Conservation (phyloP, 2,113 vertebrate species). For the Candoia aspera region DNA sequence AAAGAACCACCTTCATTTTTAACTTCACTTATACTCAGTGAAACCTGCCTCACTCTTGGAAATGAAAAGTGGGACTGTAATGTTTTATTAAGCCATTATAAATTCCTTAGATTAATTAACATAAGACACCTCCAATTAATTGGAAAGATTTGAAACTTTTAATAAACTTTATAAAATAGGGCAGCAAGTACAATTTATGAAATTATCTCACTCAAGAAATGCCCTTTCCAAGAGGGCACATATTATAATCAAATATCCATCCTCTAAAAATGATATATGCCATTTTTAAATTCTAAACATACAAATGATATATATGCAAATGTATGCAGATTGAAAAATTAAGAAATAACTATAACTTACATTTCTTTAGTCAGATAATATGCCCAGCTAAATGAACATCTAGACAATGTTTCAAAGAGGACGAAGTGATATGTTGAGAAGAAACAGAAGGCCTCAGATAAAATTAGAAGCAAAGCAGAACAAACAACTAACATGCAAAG, state of each 20-base stretch:
- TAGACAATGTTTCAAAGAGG: background rate
- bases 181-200: background rate
- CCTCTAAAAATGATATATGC: background rate
- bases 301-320: background rate
- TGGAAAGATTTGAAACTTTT: background rate
- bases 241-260: background rate
- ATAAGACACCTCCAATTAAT: background rate
- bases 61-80: background rate
- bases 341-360: background rate
- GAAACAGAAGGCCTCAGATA: background rate
- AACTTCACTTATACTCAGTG: background rate
- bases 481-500: slow-evolving; percentile 6
- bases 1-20: background rate
- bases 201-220: background rate
- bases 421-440: background rate
- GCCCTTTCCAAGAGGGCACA: background rate
- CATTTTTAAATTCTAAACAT: background rate
- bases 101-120: background rate
- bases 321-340: background rate
- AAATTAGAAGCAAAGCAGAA: background rate
- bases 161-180: background rate
- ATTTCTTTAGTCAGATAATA: background rate
- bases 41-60: background rate
- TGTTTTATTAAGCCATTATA: background rate
- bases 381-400: background rate